Conservation (phyloP, 2,888 invertebrate species). For the Metalampra italica region DNA sequence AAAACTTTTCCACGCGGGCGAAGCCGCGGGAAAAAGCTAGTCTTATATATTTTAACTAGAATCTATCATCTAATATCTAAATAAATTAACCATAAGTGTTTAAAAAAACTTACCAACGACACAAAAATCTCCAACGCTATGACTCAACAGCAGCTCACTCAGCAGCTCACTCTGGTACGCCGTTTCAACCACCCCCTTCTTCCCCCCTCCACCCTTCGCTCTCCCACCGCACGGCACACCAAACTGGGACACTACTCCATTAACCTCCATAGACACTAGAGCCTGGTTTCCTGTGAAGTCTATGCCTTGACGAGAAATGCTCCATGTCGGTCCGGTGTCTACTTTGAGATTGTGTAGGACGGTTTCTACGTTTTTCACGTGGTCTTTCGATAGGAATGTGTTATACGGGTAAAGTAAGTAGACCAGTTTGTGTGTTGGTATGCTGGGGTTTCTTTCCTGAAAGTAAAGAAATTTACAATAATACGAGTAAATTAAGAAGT, state of each 20-base stretch:
- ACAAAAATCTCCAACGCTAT: slow-evolving; percentile 90
- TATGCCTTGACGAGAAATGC: slow-evolving; percentile 35
- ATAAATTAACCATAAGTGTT: no score
- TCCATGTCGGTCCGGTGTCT: slow-evolving; percentile 43
- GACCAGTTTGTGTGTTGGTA: slow-evolving; percentile 83
- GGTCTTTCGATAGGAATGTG: slow-evolving; percentile 87
- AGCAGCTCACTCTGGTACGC: slow-evolving; percentile 88
- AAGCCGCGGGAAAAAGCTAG: no score
- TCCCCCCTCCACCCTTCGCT: slow-evolving; percentile 27
- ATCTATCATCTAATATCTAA: no score
- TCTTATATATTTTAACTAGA: no score
- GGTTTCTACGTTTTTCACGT: slow-evolving; percentile 83
- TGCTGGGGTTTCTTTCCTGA: slow-evolving; percentile 84
- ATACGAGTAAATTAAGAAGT: background rate
- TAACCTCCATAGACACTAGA: slow-evolving; percentile 59
- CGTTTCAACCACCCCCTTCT: slow-evolving; percentile 79
- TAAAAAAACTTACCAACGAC: slow-evolving; percentile 82
- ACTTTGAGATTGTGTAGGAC: slow-evolving; percentile 82
- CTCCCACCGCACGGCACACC: slow-evolving; percentile 57
- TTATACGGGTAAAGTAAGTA: slow-evolving; percentile 91
- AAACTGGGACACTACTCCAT: slow-evolving; percentile 58
- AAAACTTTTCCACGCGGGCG: no score
- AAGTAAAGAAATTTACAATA: slow-evolving; percentile 25
- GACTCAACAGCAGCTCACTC: slow-evolving; percentile 87
- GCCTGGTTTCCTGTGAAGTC: slow-evolving; percentile 50